Evolutionary conservation across 1,140 invertebrate genomes (phyloP).

Genomic region (Adelges cooleyi): DNA sequence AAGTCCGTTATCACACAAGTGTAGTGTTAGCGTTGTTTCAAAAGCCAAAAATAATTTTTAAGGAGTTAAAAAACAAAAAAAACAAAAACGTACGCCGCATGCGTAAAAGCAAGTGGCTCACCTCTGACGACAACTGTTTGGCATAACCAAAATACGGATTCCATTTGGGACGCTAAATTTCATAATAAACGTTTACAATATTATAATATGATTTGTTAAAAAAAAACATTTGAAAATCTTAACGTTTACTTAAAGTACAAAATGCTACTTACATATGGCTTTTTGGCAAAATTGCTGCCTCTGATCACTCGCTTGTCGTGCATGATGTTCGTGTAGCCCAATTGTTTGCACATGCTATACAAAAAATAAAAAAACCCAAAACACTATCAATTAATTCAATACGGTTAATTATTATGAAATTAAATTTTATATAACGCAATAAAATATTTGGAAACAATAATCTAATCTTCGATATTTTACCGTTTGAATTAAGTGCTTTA

Average conservation of each 20-base stretch:
- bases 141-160: slow-evolving; percentile 43
- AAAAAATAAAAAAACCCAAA: neutral
- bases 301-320: slow-evolving; percentile 69
- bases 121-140: slow-evolving; percentile 39
- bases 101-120: slow-evolving; percentile 31
- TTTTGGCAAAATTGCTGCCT: slow-evolving; percentile 60
- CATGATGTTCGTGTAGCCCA: slow-evolving; percentile 58
- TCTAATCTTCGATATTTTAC: too few relatives aligned
- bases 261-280: slow-evolving; percentile 39
- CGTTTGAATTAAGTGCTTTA: too few relatives aligned
- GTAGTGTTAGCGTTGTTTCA: neutral
- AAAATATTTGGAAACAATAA: too few relatives aligned
- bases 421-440: too few relatives aligned
- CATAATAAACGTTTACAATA: neutral
- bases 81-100: neutral
- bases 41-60: neutral
- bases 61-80: neutral
- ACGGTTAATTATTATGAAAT: too few relatives aligned
- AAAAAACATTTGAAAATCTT: neutral
- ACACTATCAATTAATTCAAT: too few relatives aligned
- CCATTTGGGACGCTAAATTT: slow-evolving; percentile 39
- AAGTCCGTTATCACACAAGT: too few relatives aligned
- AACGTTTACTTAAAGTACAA: slow-evolving; percentile 43
- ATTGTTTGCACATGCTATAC: slow-evolving; percentile 13
- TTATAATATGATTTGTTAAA: neutral